These are phyloP conservation scores for Tolypeutes matacus DNA, from an alignment of 2,797 vertebrate species.

Conservation along the genomic window DNA sequence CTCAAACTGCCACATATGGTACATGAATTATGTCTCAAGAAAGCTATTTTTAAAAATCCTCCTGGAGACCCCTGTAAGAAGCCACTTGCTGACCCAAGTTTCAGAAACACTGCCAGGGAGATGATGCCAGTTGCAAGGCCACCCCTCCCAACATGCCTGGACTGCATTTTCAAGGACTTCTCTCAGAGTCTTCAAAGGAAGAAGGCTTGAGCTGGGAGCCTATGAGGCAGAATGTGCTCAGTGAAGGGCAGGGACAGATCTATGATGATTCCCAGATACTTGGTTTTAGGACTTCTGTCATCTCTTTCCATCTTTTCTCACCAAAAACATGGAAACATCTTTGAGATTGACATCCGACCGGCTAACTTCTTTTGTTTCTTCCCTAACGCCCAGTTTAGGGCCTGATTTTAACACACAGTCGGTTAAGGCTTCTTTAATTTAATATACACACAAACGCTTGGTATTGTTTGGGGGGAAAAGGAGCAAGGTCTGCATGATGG, in stretches of 20 bases:
- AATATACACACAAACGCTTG: neutral
- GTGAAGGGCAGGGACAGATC: neutral
- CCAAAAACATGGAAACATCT: neutral
- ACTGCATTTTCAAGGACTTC: neutral
- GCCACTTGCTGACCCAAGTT: neutral
- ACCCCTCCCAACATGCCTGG: neutral
- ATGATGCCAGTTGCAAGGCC: neutral
- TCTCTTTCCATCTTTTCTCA: neutral
- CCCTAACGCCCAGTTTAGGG: neutral
- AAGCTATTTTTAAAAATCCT: neutral
- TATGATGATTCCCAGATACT: neutral
- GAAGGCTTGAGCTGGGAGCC: neutral
- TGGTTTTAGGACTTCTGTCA: neutral
- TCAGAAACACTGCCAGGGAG: constrained; percentile 6
- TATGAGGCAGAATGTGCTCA: neutral
- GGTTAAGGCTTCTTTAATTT: neutral
- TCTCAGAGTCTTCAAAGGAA: neutral
- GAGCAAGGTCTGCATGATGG: neutral
- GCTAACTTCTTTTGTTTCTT: neutral
- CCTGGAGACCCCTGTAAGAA: neutral
- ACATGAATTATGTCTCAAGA: too few species aligned
- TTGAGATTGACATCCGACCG: neutral
- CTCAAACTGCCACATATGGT: too few species aligned
- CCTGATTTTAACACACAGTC: neutral
- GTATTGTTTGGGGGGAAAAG: neutral